Conservation (phyloP, 2,797 vertebrate genomes). For the Enteromius unitaeniatus region DNA sequence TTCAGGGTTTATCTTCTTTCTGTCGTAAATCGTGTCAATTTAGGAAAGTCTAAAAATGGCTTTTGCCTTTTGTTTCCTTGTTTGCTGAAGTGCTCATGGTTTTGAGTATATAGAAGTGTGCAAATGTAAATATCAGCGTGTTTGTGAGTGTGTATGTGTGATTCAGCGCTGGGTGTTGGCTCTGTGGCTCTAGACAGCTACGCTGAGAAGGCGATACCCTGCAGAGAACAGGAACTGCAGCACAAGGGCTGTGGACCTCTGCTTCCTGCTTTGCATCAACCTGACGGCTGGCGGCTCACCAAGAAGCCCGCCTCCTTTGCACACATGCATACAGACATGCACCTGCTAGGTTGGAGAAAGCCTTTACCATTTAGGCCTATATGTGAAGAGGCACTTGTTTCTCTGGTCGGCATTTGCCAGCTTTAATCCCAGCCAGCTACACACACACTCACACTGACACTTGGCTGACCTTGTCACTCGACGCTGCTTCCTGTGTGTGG, state of each 20-base stretch:
- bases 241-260: slow-evolving; percentile 52
- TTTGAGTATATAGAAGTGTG: neutral
- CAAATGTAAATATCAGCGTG: slow-evolving; percentile 13
- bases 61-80: neutral
- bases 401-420: neutral
- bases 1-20: neutral
- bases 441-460: slow-evolving; percentile 52
- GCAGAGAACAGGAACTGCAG: slow-evolving; percentile 58
- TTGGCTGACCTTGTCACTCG: slow-evolving; percentile 61
- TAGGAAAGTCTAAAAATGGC: neutral
- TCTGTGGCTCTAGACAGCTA: slow-evolving; percentile 54
- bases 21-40: neutral
- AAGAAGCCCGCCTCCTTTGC: slow-evolving; percentile 21
- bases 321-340: slow-evolving; percentile 25
- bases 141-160: slow-evolving; percentile 29
- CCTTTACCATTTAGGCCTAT: slow-evolving; percentile 33
- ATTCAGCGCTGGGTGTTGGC: slow-evolving; percentile 54
- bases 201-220: slow-evolving; percentile 51
- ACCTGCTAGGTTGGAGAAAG: slow-evolving; percentile 43
- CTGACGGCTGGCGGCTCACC: slow-evolving; percentile 50
- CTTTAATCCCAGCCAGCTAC: neutral
- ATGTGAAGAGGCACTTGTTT: slow-evolving; percentile 32
- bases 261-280: slow-evolving; percentile 59
- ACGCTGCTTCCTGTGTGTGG: slow-evolving; percentile 43
- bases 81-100: neutral